A percentile compares a stretch with the other conserved stretches of the same genome.
phyloP scores from a whole-genome alignment of 2,113 vertebrate species.

The Thomomys bottae region DNA sequence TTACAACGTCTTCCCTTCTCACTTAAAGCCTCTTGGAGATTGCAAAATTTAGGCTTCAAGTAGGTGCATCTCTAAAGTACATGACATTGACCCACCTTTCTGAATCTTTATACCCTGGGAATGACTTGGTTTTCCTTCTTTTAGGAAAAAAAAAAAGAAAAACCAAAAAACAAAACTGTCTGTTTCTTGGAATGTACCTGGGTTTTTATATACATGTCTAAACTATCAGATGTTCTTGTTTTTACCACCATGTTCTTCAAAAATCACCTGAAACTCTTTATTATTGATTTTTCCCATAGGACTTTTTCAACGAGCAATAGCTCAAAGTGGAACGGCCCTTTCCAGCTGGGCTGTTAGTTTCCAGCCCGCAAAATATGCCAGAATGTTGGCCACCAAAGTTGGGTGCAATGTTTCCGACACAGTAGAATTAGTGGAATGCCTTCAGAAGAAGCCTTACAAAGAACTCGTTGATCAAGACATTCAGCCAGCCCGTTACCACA shows the following conservation, averaged over 20 bases:
- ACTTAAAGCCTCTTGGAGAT: not conserved
- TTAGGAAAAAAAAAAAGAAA: conserved; percentile 56
- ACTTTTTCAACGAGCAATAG: conserved; percentile 98
- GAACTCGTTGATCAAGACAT: conserved; percentile 99
- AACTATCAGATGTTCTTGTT: conserved; percentile 60
- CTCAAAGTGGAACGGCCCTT: conserved; percentile 97
- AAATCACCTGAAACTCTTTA: conserved; percentile 78
- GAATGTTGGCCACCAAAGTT: conserved; percentile 97
- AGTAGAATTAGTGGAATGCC: conserved; percentile 95
- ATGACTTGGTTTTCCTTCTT: conserved; percentile 50
- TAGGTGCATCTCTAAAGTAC: not conserved
- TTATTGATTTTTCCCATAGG: conserved; percentile 86
- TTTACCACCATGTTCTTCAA: conserved; percentile 60
- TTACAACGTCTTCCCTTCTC: not conserved
- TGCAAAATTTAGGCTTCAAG: not conserved
- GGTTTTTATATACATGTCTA: conserved; percentile 52
- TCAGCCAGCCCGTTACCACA: conserved; percentile 98
- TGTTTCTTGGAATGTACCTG: conserved; percentile 62
- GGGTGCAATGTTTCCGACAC: conserved; percentile 98
- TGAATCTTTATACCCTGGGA: conserved; percentile 60
- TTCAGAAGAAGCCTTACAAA: conserved; percentile 98
- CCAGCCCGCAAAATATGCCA: conserved; percentile 97
- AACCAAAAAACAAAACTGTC: conserved; percentile 51
- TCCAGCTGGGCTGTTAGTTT: conserved; percentile 99
- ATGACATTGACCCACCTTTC: not conserved